These are phyloP conservation scores for Probosciger aterrimus DNA, from an alignment of 2,113 vertebrate species.

Conservation along the genomic window DNA sequence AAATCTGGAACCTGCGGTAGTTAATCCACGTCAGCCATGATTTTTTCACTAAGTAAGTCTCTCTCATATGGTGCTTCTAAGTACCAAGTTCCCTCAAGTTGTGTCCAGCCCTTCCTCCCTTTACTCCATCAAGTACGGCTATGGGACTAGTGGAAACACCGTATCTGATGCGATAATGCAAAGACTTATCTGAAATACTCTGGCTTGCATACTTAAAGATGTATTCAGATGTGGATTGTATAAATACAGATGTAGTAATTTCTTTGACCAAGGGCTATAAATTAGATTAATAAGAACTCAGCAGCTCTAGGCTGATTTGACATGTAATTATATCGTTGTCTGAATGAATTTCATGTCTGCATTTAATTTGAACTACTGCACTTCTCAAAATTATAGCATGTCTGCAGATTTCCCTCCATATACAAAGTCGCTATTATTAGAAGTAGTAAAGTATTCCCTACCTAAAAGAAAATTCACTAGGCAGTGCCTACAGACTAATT, in stretches of 20 bases:
- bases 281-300: not conserved
- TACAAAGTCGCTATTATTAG: not conserved
- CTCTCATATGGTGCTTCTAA: not conserved
- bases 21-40: not conserved
- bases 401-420: not conserved
- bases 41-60: not conserved
- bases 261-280: not conserved
- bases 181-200: not conserved
- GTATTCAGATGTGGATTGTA: not conserved
- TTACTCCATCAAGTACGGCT: not conserved
- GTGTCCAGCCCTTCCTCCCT: not conserved
- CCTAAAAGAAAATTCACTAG: not conserved
- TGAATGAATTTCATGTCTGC: not conserved
- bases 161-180: not conserved
- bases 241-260: not conserved
- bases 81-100: not conserved
- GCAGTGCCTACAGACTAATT: not conserved
- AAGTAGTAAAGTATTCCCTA: not conserved
- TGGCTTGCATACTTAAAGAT: not conserved
- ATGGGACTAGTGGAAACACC: not conserved
- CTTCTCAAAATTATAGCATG: not conserved
- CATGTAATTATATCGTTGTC: not conserved
- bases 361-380: not conserved
- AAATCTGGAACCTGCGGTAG: not conserved
- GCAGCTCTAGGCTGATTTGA: not conserved